These are phyloP conservation scores for Paraescarpia echinospica DNA, from an alignment of 1,140 invertebrate genomes.

Conservation along the genomic window DNA sequence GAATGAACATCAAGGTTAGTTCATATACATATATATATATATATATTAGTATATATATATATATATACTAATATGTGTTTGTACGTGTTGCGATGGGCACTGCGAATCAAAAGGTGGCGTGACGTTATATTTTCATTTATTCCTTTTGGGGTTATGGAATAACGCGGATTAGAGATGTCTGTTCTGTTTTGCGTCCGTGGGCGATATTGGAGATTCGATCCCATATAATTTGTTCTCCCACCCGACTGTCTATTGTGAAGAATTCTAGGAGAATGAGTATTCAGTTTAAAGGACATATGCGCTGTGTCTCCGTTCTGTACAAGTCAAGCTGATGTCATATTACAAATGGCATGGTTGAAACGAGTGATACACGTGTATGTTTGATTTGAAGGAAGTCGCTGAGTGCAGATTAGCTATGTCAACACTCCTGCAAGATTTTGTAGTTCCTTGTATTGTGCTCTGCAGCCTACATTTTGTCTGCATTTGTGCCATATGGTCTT, in stretches of 20 bases:
- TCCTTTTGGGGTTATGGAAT: no score
- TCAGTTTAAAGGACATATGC: neutral
- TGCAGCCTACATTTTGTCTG: neutral
- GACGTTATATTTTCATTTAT: no score
- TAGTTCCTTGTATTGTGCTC: neutral
- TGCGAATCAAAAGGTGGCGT: no score
- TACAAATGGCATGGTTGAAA: neutral
- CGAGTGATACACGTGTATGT: neutral
- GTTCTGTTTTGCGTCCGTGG: no score
- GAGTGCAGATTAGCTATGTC: neutral
- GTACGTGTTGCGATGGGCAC: neutral
- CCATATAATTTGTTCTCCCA: neutral
- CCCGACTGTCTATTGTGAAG: neutral
- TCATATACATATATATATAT: neutral
- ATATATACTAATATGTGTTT: neutral
- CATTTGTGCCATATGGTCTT: neutral
- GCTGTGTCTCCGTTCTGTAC: neutral
- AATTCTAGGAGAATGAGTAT: neutral
- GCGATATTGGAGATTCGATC: neutral
- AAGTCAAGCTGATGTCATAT: neutral
- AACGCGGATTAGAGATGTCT: no score
- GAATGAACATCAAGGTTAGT: neutral
- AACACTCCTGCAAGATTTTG: neutral
- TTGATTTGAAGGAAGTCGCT: neutral
- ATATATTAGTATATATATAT: no score